These are phyloP conservation scores for Marisa cornuarietis DNA, from an alignment of 1,140 invertebrate species.

Conservation along the genomic window DNA sequence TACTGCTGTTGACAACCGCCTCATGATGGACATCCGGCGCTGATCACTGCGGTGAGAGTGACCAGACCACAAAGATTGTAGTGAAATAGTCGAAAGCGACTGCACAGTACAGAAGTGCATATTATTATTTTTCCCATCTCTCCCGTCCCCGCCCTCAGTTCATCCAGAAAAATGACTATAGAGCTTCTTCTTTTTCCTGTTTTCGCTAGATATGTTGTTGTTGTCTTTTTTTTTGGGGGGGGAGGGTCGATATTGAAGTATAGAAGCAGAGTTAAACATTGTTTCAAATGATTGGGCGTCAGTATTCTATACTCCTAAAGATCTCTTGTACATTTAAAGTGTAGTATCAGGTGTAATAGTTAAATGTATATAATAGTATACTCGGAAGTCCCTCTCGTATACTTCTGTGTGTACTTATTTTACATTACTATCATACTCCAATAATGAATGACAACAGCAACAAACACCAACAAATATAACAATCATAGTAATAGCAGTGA, in stretches of 20 bases:
- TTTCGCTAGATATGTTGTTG: background rate
- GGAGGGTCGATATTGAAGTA: background rate
- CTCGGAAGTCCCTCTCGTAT: no score
- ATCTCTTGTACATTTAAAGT: no score
- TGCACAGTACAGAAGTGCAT: no score
- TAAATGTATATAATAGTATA: no score
- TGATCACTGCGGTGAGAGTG: conserved; percentile 15
- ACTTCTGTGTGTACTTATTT: no score
- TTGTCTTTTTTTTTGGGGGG: no score
- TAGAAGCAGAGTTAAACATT: background rate
- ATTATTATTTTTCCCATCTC: background rate
- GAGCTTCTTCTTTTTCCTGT: background rate
- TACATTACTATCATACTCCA: no score
- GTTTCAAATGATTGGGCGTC: background rate
- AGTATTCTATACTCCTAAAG: no score
- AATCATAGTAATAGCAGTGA: no score
- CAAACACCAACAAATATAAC: no score
- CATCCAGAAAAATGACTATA: background rate
- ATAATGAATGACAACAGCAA: no score
- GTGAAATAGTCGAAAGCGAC: background rate
- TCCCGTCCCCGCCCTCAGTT: background rate
- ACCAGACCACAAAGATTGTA: background rate
- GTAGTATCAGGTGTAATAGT: no score
- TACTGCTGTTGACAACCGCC: conserved; percentile 21
- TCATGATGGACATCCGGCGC: conserved; percentile 24